phyloP scores from a whole-genome alignment of 2,113 vertebrate genomes.

The Sylvilagus bachmani region DNA sequence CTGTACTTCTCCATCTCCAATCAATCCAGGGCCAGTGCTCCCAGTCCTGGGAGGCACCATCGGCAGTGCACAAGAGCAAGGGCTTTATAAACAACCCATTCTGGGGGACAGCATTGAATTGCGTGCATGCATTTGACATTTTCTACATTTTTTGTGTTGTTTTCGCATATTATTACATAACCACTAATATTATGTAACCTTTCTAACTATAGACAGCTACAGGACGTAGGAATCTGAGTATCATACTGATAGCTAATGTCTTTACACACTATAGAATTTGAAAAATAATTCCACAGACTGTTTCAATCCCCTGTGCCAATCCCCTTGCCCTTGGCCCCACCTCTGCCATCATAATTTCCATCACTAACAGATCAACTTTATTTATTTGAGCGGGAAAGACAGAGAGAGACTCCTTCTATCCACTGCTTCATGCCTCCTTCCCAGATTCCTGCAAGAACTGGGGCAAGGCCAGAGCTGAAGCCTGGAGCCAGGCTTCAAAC shows the following conservation, averaged over 20 bases:
- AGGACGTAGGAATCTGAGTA: background rate
- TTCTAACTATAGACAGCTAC: background rate
- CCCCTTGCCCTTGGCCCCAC: too few relatives aligned
- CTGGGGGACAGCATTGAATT: background rate
- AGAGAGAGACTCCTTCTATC: too few relatives aligned
- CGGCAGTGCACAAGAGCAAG: background rate
- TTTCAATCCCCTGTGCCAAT: background rate
- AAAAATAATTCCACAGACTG: background rate
- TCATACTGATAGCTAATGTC: background rate
- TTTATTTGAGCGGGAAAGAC: too few relatives aligned
- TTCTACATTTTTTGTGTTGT: background rate
- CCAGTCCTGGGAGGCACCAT: background rate
- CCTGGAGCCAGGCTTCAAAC: too few relatives aligned
- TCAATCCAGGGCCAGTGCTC: background rate
- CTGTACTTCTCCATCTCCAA: background rate
- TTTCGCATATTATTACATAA: background rate
- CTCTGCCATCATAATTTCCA: background rate
- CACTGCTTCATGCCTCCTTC: too few relatives aligned
- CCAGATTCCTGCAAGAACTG: too few relatives aligned
- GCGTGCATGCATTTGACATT: background rate
- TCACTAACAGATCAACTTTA: background rate
- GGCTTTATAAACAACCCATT: background rate
- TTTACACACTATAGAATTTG: background rate
- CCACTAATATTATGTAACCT: too few relatives aligned
- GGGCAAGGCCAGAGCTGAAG: too few relatives aligned